Evolutionary conservation across 2,113 vertebrate species (phyloP).

Genomic region (Perca schrenkii): DNA sequence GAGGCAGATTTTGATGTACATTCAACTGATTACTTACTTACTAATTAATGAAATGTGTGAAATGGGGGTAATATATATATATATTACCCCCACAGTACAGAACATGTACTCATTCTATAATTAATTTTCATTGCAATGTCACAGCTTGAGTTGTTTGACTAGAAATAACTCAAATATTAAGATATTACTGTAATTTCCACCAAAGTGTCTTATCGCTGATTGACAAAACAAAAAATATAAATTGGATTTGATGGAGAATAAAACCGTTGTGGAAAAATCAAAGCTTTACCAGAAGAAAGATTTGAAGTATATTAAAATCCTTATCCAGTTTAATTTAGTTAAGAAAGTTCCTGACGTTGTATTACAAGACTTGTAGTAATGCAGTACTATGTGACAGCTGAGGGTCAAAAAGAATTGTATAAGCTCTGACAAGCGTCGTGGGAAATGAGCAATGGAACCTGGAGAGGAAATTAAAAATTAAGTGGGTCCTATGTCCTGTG

Average conservation of each 20-base stretch:
- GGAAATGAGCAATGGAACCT: conserved; percentile 54
- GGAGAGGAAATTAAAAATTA: conserved; percentile 67
- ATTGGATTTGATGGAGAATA: neutral
- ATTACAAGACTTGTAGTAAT: neutral
- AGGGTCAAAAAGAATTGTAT: conserved; percentile 53
- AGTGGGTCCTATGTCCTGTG: conserved; percentile 28
- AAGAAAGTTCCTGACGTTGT: neutral
- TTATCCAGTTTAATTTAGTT: neutral
- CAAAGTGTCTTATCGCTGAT: neutral
- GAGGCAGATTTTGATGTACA: too few relatives aligned
- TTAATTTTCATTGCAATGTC: too few relatives aligned
- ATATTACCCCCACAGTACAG: neutral
- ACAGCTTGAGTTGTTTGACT: neutral
- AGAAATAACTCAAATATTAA: too few relatives aligned
- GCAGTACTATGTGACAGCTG: conserved; percentile 37
- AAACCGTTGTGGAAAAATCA: neutral
- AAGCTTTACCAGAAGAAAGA: neutral
- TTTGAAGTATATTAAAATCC: neutral
- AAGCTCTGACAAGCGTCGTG: conserved; percentile 45
- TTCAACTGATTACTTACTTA: too few relatives aligned
- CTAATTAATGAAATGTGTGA: too few relatives aligned
- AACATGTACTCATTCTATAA: neutral
- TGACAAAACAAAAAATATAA: neutral
- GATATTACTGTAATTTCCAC: neutral
- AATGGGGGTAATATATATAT: too few relatives aligned